Evolutionary conservation across 2,797 vertebrate genomes (phyloP).

Genomic region (Phaenicophaeus curvirostris): DNA sequence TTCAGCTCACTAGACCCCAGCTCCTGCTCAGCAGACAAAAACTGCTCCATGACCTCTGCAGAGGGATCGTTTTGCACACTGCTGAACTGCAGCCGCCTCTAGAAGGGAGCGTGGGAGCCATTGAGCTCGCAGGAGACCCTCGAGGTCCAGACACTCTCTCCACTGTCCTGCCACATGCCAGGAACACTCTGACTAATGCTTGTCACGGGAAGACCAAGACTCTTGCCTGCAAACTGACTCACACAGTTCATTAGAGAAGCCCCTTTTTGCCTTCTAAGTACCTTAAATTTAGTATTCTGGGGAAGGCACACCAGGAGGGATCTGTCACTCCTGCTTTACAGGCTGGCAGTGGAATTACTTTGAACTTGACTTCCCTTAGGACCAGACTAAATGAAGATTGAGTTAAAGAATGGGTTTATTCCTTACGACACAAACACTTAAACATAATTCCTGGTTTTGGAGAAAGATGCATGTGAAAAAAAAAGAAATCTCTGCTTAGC

Average conservation of each 20-base stretch:
- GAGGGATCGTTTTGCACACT: background rate
- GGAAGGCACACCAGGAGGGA: background rate
- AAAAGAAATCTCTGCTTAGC: background rate
- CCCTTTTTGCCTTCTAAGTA: background rate
- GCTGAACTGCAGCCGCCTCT: background rate
- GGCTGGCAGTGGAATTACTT: background rate
- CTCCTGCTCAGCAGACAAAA: background rate
- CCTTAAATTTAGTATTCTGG: background rate
- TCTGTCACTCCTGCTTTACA: background rate
- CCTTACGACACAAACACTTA: background rate
- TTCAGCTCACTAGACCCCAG: background rate
- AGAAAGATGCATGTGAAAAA: background rate
- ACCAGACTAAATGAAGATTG: background rate
- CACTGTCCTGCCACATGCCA: background rate
- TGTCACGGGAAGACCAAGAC: background rate
- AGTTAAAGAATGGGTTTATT: background rate
- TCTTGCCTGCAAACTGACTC: background rate
- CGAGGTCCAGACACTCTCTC: background rate
- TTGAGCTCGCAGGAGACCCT: background rate
- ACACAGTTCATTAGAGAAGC: background rate
- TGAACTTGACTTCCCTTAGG: background rate
- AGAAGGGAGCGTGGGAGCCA: background rate
- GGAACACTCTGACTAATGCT: conserved; percentile 20
- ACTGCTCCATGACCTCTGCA: background rate
- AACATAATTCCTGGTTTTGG: background rate